Evolutionary conservation across 2,113 vertebrate genomes (phyloP).

Genomic region (Coptodon rendalli): DNA sequence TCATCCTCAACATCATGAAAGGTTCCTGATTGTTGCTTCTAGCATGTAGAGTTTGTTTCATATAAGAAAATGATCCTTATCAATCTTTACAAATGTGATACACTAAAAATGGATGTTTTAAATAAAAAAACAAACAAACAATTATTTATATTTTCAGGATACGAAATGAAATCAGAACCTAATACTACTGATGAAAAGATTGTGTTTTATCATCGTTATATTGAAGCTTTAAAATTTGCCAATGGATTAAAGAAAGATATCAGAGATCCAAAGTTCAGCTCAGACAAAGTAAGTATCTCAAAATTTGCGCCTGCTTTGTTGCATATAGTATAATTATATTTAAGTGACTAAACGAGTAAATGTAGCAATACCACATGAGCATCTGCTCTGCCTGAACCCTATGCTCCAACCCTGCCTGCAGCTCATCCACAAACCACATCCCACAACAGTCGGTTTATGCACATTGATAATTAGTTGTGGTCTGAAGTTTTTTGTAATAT

Average conservation of each 20-base stretch:
- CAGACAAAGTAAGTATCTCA: constrained; percentile 26
- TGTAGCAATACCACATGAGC: no score
- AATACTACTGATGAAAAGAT: constrained; percentile 42
- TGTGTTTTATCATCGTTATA: constrained; percentile 73
- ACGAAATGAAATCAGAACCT: constrained; percentile 51
- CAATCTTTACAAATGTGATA: not conserved
- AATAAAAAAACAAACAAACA: not conserved
- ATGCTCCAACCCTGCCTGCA: no score
- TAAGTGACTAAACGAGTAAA: no score
- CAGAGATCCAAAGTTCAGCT: constrained; percentile 53
- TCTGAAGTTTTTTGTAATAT: no score
- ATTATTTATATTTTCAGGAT: constrained; percentile 62
- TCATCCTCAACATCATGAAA: constrained; percentile 82
- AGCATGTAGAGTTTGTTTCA: no score
- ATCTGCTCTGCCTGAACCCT: no score
- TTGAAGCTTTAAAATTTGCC: constrained; percentile 82
- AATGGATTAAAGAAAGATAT: constrained; percentile 63
- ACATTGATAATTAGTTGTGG: no score
- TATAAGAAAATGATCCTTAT: not conserved
- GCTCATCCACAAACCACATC: no score
- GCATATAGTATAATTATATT: not conserved
- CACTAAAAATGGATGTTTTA: not conserved
- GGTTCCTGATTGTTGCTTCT: constrained; percentile 46
- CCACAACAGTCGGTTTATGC: no score
- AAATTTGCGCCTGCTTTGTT: not conserved